Base-by-base conservation (phyloP, 2,888 invertebrate genomes). In the Scotopteryx bipunctaria region DNA sequence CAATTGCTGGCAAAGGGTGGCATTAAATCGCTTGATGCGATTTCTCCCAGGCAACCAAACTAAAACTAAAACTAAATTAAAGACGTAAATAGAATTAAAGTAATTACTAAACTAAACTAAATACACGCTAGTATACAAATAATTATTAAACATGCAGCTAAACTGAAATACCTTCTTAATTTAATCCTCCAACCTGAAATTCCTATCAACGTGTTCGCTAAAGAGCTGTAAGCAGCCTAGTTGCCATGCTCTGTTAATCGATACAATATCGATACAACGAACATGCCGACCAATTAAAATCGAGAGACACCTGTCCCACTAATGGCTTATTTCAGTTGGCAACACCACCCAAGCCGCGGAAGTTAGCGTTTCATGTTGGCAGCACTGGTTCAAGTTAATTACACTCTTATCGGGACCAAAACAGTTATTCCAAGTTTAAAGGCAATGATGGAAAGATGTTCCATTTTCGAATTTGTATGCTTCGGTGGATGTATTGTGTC, bases 271-370 rank as follows among this genome's bases (percentile, higher is more conserved):
- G 61, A 59, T 61, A 55, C 50, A 32, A 21, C 8, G 41, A 55
- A 61, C 66, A 63, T 44, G 59, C 37, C 46, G 52, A 54, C 66
- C 64, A 66, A 66, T 66, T 66, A 66, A 66, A 63, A 57, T 52
- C 57, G 61, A 59, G 56, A 61, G 61, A 61, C 64, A 61, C 64
- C 61, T 64, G 61, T 64, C 64, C 45, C 37, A 53, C 54, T 59
- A 59, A 63, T 61, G 53, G 63, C 61, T 65, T 61, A 63, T 59
- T 65, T 63, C 45, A 51, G 43, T 25, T 48, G 42, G 57, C 40
- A 59, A 55, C 61, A 59, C 63, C 63, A 63, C 64, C 64, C 63
- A 58, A 47, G 46, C 40, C 52, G 60, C 60, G 64, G 60, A 64
- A 61, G 61, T 42, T 47, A 48, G 55, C 54, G 53, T 45, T 56